A percentile compares a stretch with the other conserved stretches of the same genome.
phyloP scores from a whole-genome alignment of 2,797 vertebrate genomes.

The Octomys mimax region DNA sequence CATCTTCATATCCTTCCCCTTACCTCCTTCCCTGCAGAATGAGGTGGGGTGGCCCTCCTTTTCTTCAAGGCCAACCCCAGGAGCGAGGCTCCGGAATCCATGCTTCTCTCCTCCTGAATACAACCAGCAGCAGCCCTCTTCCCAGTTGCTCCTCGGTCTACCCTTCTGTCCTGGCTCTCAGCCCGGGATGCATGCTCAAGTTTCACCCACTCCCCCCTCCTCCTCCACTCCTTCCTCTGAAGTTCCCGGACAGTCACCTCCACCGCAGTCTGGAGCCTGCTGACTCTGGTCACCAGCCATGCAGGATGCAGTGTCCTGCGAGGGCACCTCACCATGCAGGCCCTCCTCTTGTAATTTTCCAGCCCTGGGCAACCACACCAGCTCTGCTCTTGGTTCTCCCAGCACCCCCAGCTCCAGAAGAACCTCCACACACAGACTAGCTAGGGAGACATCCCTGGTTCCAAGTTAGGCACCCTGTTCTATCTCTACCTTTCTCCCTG shows the following conservation, averaged over 20 bases:
- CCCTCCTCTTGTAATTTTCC: slow-evolving; percentile 1
- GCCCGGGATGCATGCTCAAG: neutral
- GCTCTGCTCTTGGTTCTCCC: neutral
- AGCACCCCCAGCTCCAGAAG: neutral
- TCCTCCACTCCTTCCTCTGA: neutral
- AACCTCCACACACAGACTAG: neutral
- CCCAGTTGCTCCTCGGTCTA: neutral
- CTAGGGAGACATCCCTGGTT: accelerated
- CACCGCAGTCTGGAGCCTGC: neutral
- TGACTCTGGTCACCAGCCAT: neutral
- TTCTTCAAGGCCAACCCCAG: slow-evolving; percentile 53
- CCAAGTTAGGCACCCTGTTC: neutral
- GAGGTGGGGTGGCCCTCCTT: neutral
- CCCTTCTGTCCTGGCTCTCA: neutral
- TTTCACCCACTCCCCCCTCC: slow-evolving; percentile 15
- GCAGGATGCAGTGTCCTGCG: neutral
- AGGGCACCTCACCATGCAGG: neutral
- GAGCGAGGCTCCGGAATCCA: slow-evolving; percentile 44
- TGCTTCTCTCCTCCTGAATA: neutral
- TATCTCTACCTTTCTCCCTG: neutral
- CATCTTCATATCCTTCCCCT: neutral
- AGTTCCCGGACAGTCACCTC: neutral
- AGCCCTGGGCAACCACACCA: neutral
- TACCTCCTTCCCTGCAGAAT: slow-evolving; percentile 36
- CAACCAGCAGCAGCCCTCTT: neutral